phyloP scores from a whole-genome alignment of 2,113 vertebrate species.

The Irena cyanogastra region DNA sequence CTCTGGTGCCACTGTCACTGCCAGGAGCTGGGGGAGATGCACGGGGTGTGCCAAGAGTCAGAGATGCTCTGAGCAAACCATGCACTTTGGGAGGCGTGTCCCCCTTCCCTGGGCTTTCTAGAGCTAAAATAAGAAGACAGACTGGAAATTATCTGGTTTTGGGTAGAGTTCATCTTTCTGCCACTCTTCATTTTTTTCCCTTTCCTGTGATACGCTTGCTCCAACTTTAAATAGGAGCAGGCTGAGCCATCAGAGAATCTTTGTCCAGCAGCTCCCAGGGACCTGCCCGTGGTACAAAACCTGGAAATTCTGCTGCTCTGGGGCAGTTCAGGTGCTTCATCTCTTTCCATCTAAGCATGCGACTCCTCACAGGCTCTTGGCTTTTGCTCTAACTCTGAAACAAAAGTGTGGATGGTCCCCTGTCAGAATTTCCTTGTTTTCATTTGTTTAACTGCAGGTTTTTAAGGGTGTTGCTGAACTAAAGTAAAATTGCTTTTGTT shows the following conservation, averaged over 20 bases:
- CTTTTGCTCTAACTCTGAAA: not conserved
- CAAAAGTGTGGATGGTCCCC: not conserved
- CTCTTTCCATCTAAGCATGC: not conserved
- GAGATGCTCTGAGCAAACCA: not conserved
- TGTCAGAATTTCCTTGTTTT: not conserved
- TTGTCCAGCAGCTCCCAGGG: not conserved
- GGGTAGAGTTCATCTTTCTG: not conserved
- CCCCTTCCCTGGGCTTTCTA: not conserved
- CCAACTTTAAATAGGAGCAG: not conserved
- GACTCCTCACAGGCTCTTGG: not conserved
- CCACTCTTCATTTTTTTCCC: not conserved
- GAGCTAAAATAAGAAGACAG: conserved; percentile 1
- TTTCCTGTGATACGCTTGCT: not conserved
- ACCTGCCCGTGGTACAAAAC: not conserved
- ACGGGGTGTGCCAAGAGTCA: not conserved
- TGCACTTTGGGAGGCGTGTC: not conserved
- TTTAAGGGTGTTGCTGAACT: not conserved
- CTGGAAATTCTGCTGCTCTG: not conserved
- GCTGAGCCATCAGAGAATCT: not conserved
- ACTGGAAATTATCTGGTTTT: not conserved
- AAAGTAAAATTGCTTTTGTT: not conserved
- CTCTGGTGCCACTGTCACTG: not conserved
- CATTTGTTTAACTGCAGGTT: not conserved
- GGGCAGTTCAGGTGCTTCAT: not conserved
- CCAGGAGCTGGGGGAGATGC: not conserved